Base-by-base conservation (phyloP, 2,888 invertebrate genomes). In the Netelia fuscicornis region DNA sequence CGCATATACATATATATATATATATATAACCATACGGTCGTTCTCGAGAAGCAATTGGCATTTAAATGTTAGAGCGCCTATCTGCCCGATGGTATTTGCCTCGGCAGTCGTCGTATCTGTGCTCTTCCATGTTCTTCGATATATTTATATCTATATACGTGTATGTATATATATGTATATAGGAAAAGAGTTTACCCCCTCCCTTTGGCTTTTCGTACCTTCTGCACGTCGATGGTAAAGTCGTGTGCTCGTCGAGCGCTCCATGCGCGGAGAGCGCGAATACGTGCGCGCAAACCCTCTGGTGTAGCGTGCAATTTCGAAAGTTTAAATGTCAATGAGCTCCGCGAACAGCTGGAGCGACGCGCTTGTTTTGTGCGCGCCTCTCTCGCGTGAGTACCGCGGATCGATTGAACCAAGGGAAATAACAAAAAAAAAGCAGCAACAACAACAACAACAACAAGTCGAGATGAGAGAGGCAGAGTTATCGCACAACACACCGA, bases 291-390 rank as follows among this genome's bases (percentile, higher is more conserved):
- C 54, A 54, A 13, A 54, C 56, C 23, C n/a, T 44, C 25, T 71
- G 30, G 30, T 30, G 58, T 42, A 72, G 72, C 65, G 88, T 89
- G 88, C 89, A 89, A 91, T 92, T 92, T 92, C 92, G 92, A 91
- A 92, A 92, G 92, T 91, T 76, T 92, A 92, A 92, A 92, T 92
- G 92, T 91, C 92, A 92, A 92, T 88, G 90, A 90, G 89, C 87
- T 81, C 81, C 83, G 48, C 25, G 67, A 60, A 62, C 62, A 80
- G 56, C 56, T 54, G 72, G 65, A 80, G 56, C 68, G 60, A 58
- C 58, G 58, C 58, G 58, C 58, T 56, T 54, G 23, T 60, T 80
- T 2, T 72, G 13, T 25, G 23, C 44, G n/a, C n/a, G n/a, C 23
- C 25, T 48, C 13, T 48, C 74, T 10, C 67, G 60, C 11, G 17